Evolutionary conservation across 1,140 invertebrate genomes (phyloP).

Genomic region (Hormaphis cornu): DNA sequence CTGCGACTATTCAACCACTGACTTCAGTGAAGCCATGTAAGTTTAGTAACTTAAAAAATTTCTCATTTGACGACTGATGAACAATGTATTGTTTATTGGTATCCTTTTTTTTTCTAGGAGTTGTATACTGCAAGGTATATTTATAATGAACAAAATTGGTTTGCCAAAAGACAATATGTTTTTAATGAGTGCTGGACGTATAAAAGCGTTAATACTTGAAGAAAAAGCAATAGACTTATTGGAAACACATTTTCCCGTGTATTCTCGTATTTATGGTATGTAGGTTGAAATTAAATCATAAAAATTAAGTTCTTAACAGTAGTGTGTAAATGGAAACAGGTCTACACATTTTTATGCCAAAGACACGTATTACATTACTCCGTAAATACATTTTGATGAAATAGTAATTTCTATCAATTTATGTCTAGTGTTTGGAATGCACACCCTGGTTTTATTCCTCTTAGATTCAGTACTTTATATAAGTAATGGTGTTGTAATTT

Average conservation of each 20-base stretch:
- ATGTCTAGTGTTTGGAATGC: too few species aligned
- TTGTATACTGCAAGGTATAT: slow-evolving; percentile 49
- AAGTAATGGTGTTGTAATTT: too few species aligned
- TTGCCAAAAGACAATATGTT: slow-evolving; percentile 71
- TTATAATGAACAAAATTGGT: slow-evolving; percentile 65
- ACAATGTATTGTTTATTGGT: neutral
- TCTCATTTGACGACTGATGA: neutral
- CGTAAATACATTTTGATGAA: too few species aligned
- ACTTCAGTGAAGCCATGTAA: slow-evolving; percentile 65
- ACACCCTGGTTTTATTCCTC: too few species aligned
- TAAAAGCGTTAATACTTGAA: slow-evolving; percentile 84
- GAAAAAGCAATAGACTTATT: slow-evolving; percentile 76
- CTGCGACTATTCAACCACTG: slow-evolving; percentile 77
- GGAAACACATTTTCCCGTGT: neutral
- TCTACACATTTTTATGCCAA: too few species aligned
- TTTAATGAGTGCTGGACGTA: slow-evolving; percentile 76
- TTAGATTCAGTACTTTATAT: too few species aligned
- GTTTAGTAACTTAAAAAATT: too few species aligned
- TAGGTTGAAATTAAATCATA: too few species aligned
- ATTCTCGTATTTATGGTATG: neutral
- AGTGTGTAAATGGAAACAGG: too few species aligned
- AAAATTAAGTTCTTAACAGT: too few species aligned
- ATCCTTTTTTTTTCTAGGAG: neutral
- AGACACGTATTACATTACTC: too few species aligned
- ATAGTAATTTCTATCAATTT: too few species aligned